Evolutionary conservation across 1,140 invertebrate species (phyloP), one percentile per base, ranked within the genome.

Genomic region (Sipha flava): DNA sequence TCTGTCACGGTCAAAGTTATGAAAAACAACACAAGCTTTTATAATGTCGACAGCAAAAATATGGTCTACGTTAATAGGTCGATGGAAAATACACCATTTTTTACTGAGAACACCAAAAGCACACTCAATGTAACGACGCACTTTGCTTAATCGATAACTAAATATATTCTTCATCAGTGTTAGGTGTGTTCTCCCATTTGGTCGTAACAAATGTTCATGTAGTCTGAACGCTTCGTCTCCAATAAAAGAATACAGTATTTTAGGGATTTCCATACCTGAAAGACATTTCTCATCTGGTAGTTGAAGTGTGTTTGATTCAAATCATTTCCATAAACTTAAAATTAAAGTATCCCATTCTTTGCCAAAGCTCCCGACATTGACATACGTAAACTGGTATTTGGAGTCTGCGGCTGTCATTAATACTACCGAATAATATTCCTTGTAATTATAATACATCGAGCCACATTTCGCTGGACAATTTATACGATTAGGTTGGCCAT

Each of bases 151-250:
- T 31, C 82, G 40, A 81, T 85, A 87, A 80, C 87, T 86, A 81
- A 84, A 86, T 18, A 85, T 82, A 79, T 81, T 81, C 73, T 86
- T 81, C 31, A 81, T 23, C 12, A 68, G 7, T n/a, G 64, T 57
- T 47, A 72, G 43, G 21, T 79, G 10, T 59, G 45, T 79, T 26
- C 81, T 72, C 29, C 18, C 80, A 72, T 43, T 81, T 40, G 85
- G 85, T 59, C 83, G 81, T 83, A 85, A 82, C 79, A 85, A 81
- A 57, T 82, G 82, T 66, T 82, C 59, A 54, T 83, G 82, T 37
- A 87, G 70, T 7, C 82, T 82, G 81, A 87, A 87, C 9, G 84
- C 85, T 79, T 87, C 86, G 83, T 88, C 87, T 18, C 84, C 86
- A 14, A 81, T 12, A 49, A 81, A 68, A 6, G 31, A 43, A 34